phyloP scores from a whole-genome alignment of 2,888 invertebrate genomes.

The Pyrrhosoma nymphula region DNA sequence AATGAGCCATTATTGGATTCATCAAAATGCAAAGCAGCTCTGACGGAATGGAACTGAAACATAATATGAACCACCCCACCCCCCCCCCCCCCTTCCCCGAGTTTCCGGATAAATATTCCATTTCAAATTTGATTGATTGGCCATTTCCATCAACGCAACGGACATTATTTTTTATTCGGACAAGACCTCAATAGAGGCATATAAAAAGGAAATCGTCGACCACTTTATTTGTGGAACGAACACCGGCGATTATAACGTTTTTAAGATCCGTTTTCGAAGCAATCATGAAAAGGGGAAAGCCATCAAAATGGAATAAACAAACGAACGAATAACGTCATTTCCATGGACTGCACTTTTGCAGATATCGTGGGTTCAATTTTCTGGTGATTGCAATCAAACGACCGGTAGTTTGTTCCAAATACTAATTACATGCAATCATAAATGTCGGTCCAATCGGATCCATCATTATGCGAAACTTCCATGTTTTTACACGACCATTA shows the following conservation, averaged over 20 bases:
- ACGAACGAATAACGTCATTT: background rate
- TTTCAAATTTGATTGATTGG: constrained; percentile 21
- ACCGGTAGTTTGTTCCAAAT: background rate
- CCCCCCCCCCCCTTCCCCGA: background rate
- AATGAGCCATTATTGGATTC: constrained; percentile 16
- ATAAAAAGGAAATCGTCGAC: background rate
- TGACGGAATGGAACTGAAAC: constrained; percentile 28
- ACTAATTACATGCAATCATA: constrained; percentile 22
- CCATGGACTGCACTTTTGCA: background rate
- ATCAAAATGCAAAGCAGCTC: constrained; percentile 24
- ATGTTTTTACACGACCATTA: background rate
- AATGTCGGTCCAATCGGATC: background rate
- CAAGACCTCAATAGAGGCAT: background rate
- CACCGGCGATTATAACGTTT: constrained; percentile 1
- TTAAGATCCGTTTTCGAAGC: constrained; percentile 26
- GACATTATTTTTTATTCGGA: background rate
- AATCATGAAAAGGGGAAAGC: constrained; percentile 3
- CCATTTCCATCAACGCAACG: constrained; percentile 18
- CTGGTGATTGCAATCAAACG: constrained; percentile 15
- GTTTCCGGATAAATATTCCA: constrained; percentile 12
- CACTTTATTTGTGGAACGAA: background rate
- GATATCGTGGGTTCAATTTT: background rate
- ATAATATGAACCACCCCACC: background rate
- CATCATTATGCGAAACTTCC: background rate
- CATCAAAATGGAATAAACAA: constrained; percentile 28